A percentile compares a stretch with the other conserved stretches of the same genome.
Evolutionary conservation across 1,140 invertebrate genomes (phyloP).

Genomic region (Spodoptera frugiperda): DNA sequence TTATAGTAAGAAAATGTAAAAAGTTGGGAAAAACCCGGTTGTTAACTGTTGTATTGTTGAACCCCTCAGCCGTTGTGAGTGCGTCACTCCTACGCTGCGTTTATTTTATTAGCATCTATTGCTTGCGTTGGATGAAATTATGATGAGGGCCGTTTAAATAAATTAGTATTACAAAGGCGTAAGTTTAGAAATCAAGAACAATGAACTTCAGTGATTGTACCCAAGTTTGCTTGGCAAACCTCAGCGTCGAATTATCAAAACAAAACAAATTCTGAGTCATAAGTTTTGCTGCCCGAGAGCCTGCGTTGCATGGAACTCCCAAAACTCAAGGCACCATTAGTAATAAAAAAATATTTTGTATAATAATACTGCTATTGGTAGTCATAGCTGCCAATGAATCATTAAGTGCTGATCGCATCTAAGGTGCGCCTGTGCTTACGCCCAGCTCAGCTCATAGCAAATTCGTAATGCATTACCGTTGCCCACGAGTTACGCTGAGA

Average conservation of each 20-base stretch:
- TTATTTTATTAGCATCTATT: neutral
- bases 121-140: neutral
- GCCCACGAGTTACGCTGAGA: constrained; percentile 10
- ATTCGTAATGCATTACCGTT: constrained; percentile 5
- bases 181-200: too few species aligned
- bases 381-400: constrained; percentile 8
- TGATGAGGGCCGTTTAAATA: neutral
- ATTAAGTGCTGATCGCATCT: constrained; percentile 6
- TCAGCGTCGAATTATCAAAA: too few species aligned
- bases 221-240: too few species aligned
- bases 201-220: too few species aligned
- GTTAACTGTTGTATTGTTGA: constrained; percentile 25
- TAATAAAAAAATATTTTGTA: too few species aligned
- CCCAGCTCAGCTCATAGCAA: neutral
- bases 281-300: too few species aligned
- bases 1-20: constrained; percentile 38
- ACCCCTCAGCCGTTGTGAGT: constrained; percentile 2
- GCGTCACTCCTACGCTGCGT: constrained; percentile 13
- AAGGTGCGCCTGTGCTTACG: neutral
- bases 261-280: too few species aligned
- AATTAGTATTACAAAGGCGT: too few species aligned
- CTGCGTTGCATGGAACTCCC: too few species aligned
- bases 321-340: too few species aligned
- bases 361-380: neutral
- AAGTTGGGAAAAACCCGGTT: constrained; percentile 23